phyloP scores from a whole-genome alignment of 2,888 invertebrate genomes.

The Harpalus rufipes region DNA sequence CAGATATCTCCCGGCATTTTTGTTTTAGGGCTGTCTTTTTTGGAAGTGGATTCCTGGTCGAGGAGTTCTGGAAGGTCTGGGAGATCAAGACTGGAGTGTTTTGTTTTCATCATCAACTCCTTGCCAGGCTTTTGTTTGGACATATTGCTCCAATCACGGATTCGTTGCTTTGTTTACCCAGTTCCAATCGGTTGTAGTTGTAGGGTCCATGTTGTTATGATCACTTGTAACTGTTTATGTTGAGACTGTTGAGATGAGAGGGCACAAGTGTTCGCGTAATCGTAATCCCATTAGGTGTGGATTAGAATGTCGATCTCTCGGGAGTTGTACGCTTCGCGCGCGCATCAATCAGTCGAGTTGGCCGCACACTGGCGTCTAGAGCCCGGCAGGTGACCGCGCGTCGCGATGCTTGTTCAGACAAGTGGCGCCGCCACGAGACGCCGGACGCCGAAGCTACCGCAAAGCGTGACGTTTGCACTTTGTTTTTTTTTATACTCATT shows the following conservation, averaged over 20 bases:
- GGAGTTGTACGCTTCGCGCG: conserved; percentile 32
- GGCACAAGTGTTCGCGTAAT: conserved; percentile 8
- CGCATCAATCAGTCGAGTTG: conserved; percentile 29
- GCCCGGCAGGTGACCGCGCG: conserved; percentile 6
- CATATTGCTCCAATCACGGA: conserved; percentile 33
- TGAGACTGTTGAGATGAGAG: not conserved
- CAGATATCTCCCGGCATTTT: conserved; percentile 71
- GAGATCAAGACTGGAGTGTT: conserved; percentile 77
- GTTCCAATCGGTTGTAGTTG: not conserved
- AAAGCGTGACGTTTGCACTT: conserved; percentile 12
- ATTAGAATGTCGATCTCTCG: not conserved
- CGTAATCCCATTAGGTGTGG: not conserved
- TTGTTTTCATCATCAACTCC: conserved; percentile 76
- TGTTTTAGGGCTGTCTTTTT: conserved; percentile 74
- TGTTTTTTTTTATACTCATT: not conserved
- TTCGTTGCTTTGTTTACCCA: conserved; percentile 11
- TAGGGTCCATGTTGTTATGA: not conserved
- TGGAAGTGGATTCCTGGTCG: conserved; percentile 73
- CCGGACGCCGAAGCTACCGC: conserved; percentile 12
- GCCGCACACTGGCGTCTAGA: conserved; percentile 41
- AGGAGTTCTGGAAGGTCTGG: conserved; percentile 73
- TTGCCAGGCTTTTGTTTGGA: conserved; percentile 66
- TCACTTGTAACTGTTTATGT: conserved; percentile 30
- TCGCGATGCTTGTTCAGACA: conserved; percentile 43
- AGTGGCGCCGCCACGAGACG: conserved; percentile 45